Evolutionary conservation across 2,113 vertebrate genomes (phyloP), one percentile per base, ranked within the genome.

Genomic region (Sylvilagus bachmani): DNA sequence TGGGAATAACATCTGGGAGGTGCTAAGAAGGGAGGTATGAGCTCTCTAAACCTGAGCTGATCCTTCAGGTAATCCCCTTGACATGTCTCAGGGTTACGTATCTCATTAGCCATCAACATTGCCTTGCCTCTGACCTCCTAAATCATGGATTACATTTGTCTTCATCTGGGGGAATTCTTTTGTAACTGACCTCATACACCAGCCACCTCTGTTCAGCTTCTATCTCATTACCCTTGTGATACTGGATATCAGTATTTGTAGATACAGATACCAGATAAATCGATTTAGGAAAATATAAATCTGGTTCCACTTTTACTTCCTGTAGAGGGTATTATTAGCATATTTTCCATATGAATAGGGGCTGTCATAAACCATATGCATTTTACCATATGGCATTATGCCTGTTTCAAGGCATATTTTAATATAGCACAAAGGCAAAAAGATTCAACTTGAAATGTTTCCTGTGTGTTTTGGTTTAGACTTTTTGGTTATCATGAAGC

Each of bases 181-280:
- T 89, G 38, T 95, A 69, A 77, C 33, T 90, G 73, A 90, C 67
- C 67, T 92, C 74, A 51, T 10, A 66, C 10, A 90, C 14, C 58
- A 89, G 27, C 13, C 53, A 14, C 29, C 53, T 89, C 58, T 90
- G 31, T 86, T 93, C 31, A 31, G 14, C 61, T 61, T 95, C 31
- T 24, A 62, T 64, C 21, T 75, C 19, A 74, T 36, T 82, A 64
- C 36, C 27, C 82, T 31, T 4, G 0, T 86, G 92, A 90, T 44
- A 67, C 12, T 96, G 36, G 31, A 86, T 94, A 91, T 95, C 13
- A 77, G 89, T 96, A 86, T 86, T 97, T 96, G 91, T 94, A 96
- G 70, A 83, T 94, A 44, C 81, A 89, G 91, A 90, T 86, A 86
- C 64, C 74, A 93, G 74, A 92, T 90, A 78, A 91, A 93, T 7